A percentile compares a stretch with the other conserved stretches of the same genome.
Evolutionary conservation across 2,113 vertebrate species (phyloP).

Genomic region (Henicopernis longicauda): DNA sequence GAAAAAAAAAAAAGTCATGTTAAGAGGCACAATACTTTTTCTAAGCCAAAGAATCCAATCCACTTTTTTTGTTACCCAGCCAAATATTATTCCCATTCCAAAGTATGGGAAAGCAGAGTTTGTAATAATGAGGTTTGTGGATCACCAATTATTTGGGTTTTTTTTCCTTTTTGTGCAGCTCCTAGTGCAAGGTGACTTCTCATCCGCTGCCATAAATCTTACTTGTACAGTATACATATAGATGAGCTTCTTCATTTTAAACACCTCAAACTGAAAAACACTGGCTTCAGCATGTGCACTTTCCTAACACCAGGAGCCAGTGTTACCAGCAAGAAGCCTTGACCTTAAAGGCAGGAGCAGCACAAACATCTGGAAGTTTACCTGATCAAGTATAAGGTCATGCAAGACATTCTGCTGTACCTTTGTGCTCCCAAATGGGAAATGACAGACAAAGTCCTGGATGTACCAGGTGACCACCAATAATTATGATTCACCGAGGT

Average conservation of each 20-base stretch:
- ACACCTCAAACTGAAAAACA: background rate
- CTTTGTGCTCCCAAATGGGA: background rate
- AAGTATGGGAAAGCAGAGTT: background rate
- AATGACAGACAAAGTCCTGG: background rate
- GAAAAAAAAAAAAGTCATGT: background rate
- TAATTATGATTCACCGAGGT: background rate
- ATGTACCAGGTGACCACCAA: background rate
- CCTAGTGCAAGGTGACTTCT: background rate
- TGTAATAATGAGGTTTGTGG: background rate
- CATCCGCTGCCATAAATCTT: background rate
- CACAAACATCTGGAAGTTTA: background rate
- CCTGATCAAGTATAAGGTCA: background rate
- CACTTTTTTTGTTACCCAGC: background rate
- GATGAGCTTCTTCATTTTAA: background rate
- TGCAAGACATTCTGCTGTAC: background rate
- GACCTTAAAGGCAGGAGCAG: background rate
- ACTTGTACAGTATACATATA: background rate
- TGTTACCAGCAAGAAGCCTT: background rate
- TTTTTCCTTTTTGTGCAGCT: background rate
- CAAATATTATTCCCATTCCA: background rate
- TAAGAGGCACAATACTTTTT: background rate
- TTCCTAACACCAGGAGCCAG: background rate
- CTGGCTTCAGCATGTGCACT: background rate
- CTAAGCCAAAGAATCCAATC: background rate
- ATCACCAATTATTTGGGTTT: rapidly evolving